Conservation (phyloP, 1,140 invertebrate species). For the Brachionus angularis region DNA sequence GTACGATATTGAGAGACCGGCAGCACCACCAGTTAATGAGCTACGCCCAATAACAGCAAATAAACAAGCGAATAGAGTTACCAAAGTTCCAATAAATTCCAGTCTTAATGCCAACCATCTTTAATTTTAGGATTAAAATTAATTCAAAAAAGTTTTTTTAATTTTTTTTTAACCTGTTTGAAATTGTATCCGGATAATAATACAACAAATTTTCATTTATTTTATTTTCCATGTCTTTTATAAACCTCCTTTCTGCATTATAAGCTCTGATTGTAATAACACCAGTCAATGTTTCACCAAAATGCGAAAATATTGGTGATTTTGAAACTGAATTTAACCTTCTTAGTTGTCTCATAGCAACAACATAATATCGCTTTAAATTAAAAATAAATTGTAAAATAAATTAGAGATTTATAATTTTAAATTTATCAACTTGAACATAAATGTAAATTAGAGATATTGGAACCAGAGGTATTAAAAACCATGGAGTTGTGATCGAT, state of each 20-base stretch:
- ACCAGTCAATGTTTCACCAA: conserved; percentile 74
- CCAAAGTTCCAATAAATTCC: conserved; percentile 41
- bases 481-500: conserved; percentile 27
- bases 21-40: conserved; percentile 51
- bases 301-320: conserved; percentile 96
- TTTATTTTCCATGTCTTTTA: conserved; percentile 44
- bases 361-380: conserved; percentile 70
- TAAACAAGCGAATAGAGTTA: conserved; percentile 35
- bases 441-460: conserved; percentile 21
- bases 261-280: conserved; percentile 63
- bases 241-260: conserved; percentile 58
- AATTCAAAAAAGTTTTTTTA: neutral
- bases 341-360: conserved; percentile 87
- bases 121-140: neutral
- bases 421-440: conserved; percentile 23
- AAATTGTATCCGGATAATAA: conserved; percentile 37
- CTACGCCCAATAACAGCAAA: conserved; percentile 14
- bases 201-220: conserved; percentile 35
- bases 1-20: conserved; percentile 62
- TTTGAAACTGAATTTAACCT: conserved; percentile 89
- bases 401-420: neutral
- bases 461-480: conserved; percentile 40
- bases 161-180: neutral
- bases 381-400: conserved; percentile 20
- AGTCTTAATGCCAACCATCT: conserved; percentile 36